Conservation (phyloP, 2,113 vertebrate species). For the Catharus minimus region DNA sequence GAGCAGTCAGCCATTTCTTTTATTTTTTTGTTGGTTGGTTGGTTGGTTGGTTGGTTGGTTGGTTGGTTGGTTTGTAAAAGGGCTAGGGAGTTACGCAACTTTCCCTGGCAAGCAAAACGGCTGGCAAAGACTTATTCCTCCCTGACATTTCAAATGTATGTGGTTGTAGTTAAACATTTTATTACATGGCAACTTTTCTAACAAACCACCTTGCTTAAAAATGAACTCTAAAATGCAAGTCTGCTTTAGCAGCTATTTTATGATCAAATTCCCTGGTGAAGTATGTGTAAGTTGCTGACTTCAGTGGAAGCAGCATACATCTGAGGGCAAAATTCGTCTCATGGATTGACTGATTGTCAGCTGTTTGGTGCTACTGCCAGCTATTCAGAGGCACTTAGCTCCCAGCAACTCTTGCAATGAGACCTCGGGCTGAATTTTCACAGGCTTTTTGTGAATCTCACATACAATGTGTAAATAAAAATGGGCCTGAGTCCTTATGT, state of each 20-base stretch:
- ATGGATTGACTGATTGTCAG: background rate
- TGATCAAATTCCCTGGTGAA: background rate
- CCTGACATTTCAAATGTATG: conserved; percentile 29
- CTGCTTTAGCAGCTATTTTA: background rate
- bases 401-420: background rate
- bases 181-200: conserved; percentile 25
- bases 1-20: conserved; percentile 24
- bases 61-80: conserved; percentile 18
- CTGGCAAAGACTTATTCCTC: background rate
- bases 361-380: background rate
- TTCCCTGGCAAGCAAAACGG: conserved; percentile 28
- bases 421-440: conserved; percentile 25
- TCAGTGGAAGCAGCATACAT: background rate
- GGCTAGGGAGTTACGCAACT: background rate
- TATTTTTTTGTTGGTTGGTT: background rate
- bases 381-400: background rate
- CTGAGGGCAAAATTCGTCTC: background rate
- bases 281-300: background rate
- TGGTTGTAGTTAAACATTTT: conserved; percentile 23
- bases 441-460: conserved; percentile 26
- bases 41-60: background rate
- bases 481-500: background rate
- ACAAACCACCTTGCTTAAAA: conserved; percentile 1
- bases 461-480: conserved; percentile 39
- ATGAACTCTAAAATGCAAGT: conserved; percentile 8